A percentile compares a stretch with the other conserved stretches of the same genome.
These are phyloP conservation scores for Gryllus longicercus DNA, from an alignment of 2,888 invertebrate genomes.

Conservation along the genomic window DNA sequence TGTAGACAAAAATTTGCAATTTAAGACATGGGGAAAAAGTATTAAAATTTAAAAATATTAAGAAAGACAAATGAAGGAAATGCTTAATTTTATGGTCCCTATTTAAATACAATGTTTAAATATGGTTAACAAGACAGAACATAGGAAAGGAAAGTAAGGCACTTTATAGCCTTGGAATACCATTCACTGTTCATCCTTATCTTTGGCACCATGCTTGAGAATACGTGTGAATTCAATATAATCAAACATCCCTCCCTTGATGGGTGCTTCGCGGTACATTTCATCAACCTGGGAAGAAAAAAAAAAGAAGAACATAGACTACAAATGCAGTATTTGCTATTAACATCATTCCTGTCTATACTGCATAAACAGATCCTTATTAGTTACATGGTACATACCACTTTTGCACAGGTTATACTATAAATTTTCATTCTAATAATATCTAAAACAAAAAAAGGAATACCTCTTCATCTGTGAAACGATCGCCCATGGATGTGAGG, in stretches of 20 bases:
- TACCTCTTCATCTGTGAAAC: constrained; percentile 50
- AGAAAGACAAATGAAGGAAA: no score
- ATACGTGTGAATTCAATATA: constrained; percentile 98
- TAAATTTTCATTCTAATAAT: no score
- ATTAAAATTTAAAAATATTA: no score
- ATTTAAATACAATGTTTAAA: no score
- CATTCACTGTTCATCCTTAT: constrained; percentile 86
- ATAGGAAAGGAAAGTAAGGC: constrained; percentile 25
- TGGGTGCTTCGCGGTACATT: constrained; percentile 98
- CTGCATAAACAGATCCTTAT: no score
- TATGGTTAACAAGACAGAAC: background rate
- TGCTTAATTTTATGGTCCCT: no score
- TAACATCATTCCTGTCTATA: no score
- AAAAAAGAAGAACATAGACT: background rate
- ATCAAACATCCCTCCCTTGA: constrained; percentile 90
- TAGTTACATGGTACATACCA: no score
- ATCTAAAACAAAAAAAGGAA: background rate
- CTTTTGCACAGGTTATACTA: no score
- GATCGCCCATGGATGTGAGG: constrained; percentile 95
- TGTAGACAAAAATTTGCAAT: no score
- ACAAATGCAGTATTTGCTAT: background rate
- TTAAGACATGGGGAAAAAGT: no score
- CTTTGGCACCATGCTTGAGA: constrained; percentile 97
- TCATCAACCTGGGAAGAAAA: constrained; percentile 72
- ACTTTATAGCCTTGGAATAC: constrained; percentile 20